Percentiles rank a stretch among this genome's conserved stretches.
These are phyloP conservation scores for Metallyticus violacea DNA, from an alignment of 2,888 invertebrate species.

Conservation along the genomic window DNA sequence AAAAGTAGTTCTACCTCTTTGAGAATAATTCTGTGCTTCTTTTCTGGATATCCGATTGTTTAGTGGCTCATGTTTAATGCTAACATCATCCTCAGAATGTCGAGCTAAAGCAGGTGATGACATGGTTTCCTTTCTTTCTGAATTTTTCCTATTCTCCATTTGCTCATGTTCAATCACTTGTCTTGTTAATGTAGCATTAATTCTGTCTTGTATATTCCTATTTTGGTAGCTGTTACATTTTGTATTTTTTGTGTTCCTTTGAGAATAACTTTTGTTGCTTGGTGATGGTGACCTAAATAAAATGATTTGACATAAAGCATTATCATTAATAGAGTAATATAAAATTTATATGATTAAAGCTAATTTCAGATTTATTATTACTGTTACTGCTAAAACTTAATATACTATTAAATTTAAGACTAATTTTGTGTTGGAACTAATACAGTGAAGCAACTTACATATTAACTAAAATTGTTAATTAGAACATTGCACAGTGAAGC, in stretches of 20 bases:
- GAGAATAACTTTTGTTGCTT: background rate
- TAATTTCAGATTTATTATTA: too few relatives aligned
- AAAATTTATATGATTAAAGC: too few relatives aligned
- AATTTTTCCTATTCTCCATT: background rate
- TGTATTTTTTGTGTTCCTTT: background rate
- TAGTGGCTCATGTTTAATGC: background rate
- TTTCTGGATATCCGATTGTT: background rate
- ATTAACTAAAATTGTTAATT: too few relatives aligned
- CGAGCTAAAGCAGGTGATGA: background rate
- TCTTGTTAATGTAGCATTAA: background rate
- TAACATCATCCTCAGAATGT: background rate
- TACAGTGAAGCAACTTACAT: too few relatives aligned
- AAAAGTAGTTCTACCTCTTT: background rate
- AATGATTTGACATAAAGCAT: too few relatives aligned
- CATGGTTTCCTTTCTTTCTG: background rate
- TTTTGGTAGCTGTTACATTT: background rate
- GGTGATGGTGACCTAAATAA: constrained; percentile 16
- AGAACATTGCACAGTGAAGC: too few relatives aligned
- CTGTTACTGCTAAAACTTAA: too few relatives aligned
- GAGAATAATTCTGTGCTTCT: background rate
- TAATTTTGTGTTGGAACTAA: too few relatives aligned
- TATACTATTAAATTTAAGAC: too few relatives aligned
- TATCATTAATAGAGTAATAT: too few relatives aligned
- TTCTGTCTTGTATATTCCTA: background rate
- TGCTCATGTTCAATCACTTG: background rate